phyloP scores from a whole-genome alignment of 2,113 vertebrate species.

The Cyphomyrus plagiostoma region DNA sequence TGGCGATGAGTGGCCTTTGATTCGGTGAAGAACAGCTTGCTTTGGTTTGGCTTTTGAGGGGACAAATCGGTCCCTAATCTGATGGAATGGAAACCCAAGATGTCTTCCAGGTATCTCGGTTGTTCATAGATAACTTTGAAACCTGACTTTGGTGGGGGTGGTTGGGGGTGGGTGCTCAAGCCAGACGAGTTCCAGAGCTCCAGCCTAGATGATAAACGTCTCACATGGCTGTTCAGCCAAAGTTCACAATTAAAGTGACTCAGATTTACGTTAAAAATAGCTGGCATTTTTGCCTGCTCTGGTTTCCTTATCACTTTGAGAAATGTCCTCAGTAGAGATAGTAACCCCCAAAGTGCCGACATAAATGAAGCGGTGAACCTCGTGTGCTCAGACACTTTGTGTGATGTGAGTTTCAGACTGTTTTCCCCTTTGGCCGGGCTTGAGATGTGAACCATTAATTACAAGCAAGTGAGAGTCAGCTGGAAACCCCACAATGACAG shows the following conservation, averaged over 20 bases:
- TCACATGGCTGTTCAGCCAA: not conserved
- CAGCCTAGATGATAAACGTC: constrained; percentile 6
- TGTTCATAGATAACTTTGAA: not conserved
- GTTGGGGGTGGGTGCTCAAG: not conserved
- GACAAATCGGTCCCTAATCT: not conserved
- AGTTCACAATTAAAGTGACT: not conserved
- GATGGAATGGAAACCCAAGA: not conserved
- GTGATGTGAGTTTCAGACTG: not conserved
- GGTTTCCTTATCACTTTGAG: not conserved
- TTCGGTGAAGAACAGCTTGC: not conserved
- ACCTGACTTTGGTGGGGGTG: not conserved
- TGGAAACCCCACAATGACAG: not conserved
- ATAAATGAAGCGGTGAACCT: not conserved
- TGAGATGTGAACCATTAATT: not conserved
- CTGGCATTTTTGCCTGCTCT: not conserved
- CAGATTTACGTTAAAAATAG: constrained; percentile 11
- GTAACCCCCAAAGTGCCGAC: not conserved
- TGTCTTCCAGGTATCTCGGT: not conserved
- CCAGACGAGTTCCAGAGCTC: not conserved
- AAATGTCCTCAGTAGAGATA: not conserved
- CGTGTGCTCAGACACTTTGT: not conserved
- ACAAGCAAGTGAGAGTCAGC: not conserved
- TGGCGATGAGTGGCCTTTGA: not conserved
- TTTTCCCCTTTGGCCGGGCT: not conserved
- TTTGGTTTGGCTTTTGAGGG: not conserved